Evolutionary conservation across 1,140 invertebrate species (phyloP).

Genomic region (Psix sp.): DNA sequence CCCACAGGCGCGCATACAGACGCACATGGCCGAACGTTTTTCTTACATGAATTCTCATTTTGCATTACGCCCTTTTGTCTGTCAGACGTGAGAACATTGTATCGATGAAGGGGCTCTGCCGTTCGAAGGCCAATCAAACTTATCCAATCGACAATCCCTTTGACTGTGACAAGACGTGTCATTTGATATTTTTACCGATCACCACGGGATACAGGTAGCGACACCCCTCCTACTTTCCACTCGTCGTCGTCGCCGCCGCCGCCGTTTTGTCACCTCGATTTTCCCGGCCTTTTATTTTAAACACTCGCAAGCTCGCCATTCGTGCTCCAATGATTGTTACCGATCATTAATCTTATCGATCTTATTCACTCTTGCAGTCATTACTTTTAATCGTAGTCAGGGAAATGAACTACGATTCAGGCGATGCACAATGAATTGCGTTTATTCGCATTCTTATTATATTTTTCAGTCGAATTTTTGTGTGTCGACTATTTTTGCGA

Average conservation of each 20-base stretch:
- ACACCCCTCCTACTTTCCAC: slow-evolving; percentile 28
- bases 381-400: slow-evolving; percentile 45
- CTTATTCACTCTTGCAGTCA: slow-evolving; percentile 35
- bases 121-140: slow-evolving; percentile 66
- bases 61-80: slow-evolving; percentile 67
- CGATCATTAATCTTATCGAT: slow-evolving; percentile 46
- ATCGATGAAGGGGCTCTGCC: slow-evolving; percentile 52
- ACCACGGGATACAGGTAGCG: slow-evolving; percentile 55
- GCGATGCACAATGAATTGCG: slow-evolving; percentile 23
- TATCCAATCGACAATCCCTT: slow-evolving; percentile 55
- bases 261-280: slow-evolving; percentile 40
- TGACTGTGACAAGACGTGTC: slow-evolving; percentile 42
- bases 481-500: too few relatives aligned
- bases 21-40: slow-evolving; percentile 17
- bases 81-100: slow-evolving; percentile 72
- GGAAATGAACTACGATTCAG: slow-evolving; percentile 20
- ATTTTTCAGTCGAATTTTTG: too few relatives aligned
- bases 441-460: slow-evolving; percentile 17
- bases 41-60: slow-evolving; percentile 67
- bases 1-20: background rate
- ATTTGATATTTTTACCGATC: slow-evolving; percentile 63
- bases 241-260: too few relatives aligned
- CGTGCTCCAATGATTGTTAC: slow-evolving; percentile 38
- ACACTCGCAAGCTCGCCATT: slow-evolving; percentile 8
- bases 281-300: slow-evolving; percentile 7